Evolutionary conservation across 2,113 vertebrate species (phyloP).

Genomic region (Carassius carassius): DNA sequence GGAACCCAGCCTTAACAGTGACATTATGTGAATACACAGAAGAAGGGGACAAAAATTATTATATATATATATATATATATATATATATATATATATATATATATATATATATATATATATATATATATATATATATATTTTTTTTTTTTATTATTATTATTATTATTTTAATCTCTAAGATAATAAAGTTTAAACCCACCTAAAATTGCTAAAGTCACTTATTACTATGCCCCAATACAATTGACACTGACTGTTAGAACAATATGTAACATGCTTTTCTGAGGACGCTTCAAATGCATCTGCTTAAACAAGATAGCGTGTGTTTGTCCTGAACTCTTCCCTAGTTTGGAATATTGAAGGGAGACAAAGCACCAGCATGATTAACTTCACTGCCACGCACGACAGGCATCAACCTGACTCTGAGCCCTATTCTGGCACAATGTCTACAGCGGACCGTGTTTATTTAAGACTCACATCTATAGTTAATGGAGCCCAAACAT

Average conservation of each 20-base stretch:
- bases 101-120: too few relatives aligned
- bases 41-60: too few relatives aligned
- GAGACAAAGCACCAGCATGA: constrained; percentile 19
- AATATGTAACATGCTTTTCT: not conserved
- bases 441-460: not conserved
- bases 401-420: constrained; percentile 30
- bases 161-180: too few relatives aligned
- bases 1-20: not conserved
- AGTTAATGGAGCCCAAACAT: constrained; percentile 27
- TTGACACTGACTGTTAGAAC: not conserved
- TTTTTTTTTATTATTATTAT: too few relatives aligned
- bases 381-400: constrained; percentile 34
- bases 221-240: not conserved
- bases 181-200: not conserved
- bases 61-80: too few relatives aligned
- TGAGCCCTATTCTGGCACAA: not conserved
- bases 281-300: not conserved
- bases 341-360: constrained; percentile 11
- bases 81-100: too few relatives aligned
- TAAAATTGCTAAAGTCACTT: not conserved
- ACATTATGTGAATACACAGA: not conserved
- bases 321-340: constrained; percentile 7
- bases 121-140: too few relatives aligned
- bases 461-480: constrained; percentile 33
- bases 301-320: not conserved